phyloP scores from a whole-genome alignment of 2,888 invertebrate genomes.

The Mythimna impura region DNA sequence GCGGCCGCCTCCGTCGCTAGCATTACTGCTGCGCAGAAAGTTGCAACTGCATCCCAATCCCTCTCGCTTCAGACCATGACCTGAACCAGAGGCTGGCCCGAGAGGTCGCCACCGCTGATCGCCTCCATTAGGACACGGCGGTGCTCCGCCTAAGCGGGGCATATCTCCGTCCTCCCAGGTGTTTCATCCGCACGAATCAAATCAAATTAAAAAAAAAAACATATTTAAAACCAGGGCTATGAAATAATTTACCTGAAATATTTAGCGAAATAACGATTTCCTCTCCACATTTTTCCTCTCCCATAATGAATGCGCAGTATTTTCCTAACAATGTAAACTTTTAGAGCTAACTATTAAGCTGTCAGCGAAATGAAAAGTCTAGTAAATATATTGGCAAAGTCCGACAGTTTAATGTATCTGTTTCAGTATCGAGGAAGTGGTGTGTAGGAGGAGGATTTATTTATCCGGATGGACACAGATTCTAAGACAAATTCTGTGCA shows the following conservation, averaged over 20 bases:
- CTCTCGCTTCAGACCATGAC: too few relatives aligned
- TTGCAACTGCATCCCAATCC: too few relatives aligned
- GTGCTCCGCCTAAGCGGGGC: too few relatives aligned
- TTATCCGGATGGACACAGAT: constrained; percentile 7
- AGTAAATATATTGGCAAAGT: constrained; percentile 35
- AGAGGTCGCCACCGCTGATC: too few relatives aligned
- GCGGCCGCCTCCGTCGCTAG: too few relatives aligned
- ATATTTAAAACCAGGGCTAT: neutral
- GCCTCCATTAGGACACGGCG: too few relatives aligned
- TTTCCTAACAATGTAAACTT: constrained; percentile 22
- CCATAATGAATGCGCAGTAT: constrained; percentile 10
- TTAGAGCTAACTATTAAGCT: constrained; percentile 36
- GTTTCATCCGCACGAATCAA: too few relatives aligned
- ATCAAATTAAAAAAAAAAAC: too few relatives aligned
- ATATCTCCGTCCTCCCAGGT: too few relatives aligned
- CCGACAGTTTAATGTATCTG: constrained; percentile 28
- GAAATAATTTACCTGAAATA: neutral
- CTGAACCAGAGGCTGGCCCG: too few relatives aligned
- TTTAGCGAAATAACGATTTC: neutral
- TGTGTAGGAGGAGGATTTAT: constrained; percentile 28
- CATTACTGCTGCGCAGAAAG: too few relatives aligned
- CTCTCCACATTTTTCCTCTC: neutral
- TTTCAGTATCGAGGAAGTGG: constrained; percentile 37
- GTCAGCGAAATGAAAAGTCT: constrained; percentile 27
- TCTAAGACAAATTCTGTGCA: constrained; percentile 15